Percentiles rank a stretch among this genome's conserved stretches.
Conservation (phyloP, 2,113 vertebrate genomes). For the Corythoichthys intestinalis region DNA sequence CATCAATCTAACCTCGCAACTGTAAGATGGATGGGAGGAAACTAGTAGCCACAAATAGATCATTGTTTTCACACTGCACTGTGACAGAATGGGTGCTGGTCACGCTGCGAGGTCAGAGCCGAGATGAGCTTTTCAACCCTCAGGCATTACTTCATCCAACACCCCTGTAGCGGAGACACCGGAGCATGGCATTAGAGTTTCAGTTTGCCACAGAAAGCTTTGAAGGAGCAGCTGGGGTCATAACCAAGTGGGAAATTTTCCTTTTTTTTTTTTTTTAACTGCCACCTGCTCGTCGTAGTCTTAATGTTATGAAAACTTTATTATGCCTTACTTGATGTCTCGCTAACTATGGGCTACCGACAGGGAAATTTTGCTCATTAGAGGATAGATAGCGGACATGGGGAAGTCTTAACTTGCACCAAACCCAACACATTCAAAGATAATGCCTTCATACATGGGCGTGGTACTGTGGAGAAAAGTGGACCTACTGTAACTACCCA, state of each 20-base stretch:
- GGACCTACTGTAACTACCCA: no score
- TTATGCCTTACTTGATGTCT: neutral
- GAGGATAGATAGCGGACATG: no score
- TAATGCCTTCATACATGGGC: no score
- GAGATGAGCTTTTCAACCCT: slow-evolving; percentile 34
- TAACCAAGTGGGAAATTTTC: slow-evolving; percentile 9
- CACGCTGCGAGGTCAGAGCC: slow-evolving; percentile 41
- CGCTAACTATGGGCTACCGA: neutral
- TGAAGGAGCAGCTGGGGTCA: slow-evolving; percentile 54
- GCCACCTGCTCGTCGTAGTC: slow-evolving; percentile 23
- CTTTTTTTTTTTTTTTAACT: slow-evolving; percentile 8
- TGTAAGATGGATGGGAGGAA: slow-evolving; percentile 55
- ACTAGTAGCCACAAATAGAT: slow-evolving; percentile 42
- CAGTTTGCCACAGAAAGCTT: slow-evolving; percentile 27
- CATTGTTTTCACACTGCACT: slow-evolving; percentile 47
- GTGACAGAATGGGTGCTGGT: slow-evolving; percentile 45
- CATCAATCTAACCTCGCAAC: slow-evolving; percentile 17
- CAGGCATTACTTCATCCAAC: slow-evolving; percentile 33
- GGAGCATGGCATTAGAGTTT: slow-evolving; percentile 46
- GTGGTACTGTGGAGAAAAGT: no score
- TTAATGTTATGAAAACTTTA: neutral
- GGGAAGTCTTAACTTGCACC: no score
- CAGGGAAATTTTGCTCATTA: neutral
- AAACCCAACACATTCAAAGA: no score
- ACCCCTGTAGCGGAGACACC: slow-evolving; percentile 27